phyloP scores from a whole-genome alignment of 2,113 vertebrate genomes.

The sheep (Ovis aries) region ARS-UI_Ramb_v3.0 NC_056057.1:51714501-51715000 shows the following conservation, averaged over 20 bases:
- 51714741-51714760: neutral
- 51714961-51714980: neutral
- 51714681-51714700: neutral
- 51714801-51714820: neutral
- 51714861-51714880: neutral
- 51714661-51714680: neutral
- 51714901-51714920: neutral
- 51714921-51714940: neutral
- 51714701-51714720: neutral
- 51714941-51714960: neutral
- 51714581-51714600: neutral
- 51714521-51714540: neutral
- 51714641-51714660: neutral
- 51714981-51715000: neutral
- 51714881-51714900: neutral
- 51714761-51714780: neutral
- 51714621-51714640: neutral
- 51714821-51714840: neutral
- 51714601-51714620: neutral
- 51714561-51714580: neutral
- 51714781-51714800: neutral
- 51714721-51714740: neutral
- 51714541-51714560: neutral
- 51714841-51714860: neutral
- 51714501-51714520: neutral